A percentile compares a stretch with the other conserved stretches of the same genome.
These are phyloP conservation scores for Helogale parvula DNA, from an alignment of 2,113 vertebrate species.

Conservation along the genomic window DNA sequence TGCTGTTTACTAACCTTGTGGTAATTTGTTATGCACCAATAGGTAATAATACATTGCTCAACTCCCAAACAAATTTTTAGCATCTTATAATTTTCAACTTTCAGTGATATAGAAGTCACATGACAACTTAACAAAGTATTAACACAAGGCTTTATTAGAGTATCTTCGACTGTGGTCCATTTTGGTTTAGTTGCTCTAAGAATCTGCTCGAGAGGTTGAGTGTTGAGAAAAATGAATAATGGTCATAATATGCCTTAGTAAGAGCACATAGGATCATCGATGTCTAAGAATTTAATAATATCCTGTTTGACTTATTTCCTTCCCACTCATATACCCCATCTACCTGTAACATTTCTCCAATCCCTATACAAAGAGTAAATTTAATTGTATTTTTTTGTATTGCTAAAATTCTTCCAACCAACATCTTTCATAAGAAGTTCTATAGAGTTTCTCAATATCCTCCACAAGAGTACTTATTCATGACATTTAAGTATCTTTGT, in stretches of 20 bases:
- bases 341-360: not conserved
- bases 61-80: not conserved
- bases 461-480: not conserved
- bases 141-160: not conserved
- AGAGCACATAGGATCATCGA: not conserved
- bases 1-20: not conserved
- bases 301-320: not conserved
- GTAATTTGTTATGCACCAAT: not conserved
- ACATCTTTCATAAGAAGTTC: not conserved
- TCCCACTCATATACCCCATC: not conserved
- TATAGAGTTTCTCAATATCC: not conserved
- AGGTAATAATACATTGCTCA: not conserved
- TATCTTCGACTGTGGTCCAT: not conserved
- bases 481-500: not conserved
- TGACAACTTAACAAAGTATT: not conserved
- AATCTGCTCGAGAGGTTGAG: not conserved
- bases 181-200: not conserved
- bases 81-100: conserved; percentile 41
- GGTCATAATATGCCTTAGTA: not conserved
- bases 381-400: conserved; percentile 12
- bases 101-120: not conserved
- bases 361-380: not conserved
- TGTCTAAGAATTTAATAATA: not conserved
- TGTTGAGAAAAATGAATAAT: not conserved
- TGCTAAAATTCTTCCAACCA: conserved; percentile 4